Evolutionary conservation across 2,113 vertebrate genomes (phyloP), one percentile per base, ranked within the genome.

Genomic region (Aleadryas rufinucha): DNA sequence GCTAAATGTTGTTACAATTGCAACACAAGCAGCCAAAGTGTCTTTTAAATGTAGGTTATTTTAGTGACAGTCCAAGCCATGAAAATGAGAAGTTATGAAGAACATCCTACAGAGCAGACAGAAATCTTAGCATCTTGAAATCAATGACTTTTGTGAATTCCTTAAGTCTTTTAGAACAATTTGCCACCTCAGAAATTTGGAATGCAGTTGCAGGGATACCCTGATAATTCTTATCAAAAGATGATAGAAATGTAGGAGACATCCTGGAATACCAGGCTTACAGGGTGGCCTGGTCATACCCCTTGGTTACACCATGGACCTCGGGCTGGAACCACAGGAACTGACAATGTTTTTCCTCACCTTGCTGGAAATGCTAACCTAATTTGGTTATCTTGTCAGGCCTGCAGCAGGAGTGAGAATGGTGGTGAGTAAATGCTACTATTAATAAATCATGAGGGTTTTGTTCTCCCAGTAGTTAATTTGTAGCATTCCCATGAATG

Each of bases 391-490:
- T 63, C 14, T 70, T 74, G 14, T 37, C 57, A 71, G 39, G 26
- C 23, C 23, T 66, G 60, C 31, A 47, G 41, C 27, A 49, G 60
- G 42, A 71, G 17, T 8, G 27, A 52, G 60, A 60, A 39, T 39
- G 13, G 14, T 49, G 21, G 23, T 42, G 53, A 18, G 26, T 87
- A 69, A 49, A 49, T 41, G 42, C 28, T 91, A 16, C 59, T 87
- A 13, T 82, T 82, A 75, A 61, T 70, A 66, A 87, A 74, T 22
- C 20, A 42, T 18, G 26, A 70, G 21, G 35, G 5, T 75, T 95
- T 96, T 85, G 10, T 71, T 93, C 57, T 85, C 41, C 21, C 13
- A 37, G 49, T 72, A 61, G 18, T 87, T 84, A 56, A 57, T 77
- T 70, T 84, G 31, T 68, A 45, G n/a, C 33, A 45, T 84, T 93